These are phyloP conservation scores for Xerus inauris DNA, from an alignment of 2,113 vertebrate genomes.

Conservation along the genomic window DNA sequence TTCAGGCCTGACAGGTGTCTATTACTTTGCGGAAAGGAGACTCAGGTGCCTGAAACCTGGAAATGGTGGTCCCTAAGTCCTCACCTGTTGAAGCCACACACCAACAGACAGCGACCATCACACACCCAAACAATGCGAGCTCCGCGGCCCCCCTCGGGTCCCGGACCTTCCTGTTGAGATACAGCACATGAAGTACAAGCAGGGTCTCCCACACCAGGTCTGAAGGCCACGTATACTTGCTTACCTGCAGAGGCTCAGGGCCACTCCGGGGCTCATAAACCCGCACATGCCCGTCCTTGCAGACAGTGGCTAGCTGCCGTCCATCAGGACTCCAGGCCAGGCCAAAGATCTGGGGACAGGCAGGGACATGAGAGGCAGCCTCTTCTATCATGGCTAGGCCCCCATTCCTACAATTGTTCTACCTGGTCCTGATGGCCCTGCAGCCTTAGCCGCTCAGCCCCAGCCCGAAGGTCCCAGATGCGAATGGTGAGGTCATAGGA, in stretches of 20 bases:
- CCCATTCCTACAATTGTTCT: not conserved
- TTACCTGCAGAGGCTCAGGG: slow-evolving; percentile 90
- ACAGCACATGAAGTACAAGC: not conserved
- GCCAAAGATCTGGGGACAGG: slow-evolving; percentile 91
- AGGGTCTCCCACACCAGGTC: rapidly evolving
- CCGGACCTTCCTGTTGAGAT: slow-evolving; percentile 91
- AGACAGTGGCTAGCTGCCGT: slow-evolving; percentile 92
- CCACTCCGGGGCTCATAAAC: slow-evolving; percentile 92
- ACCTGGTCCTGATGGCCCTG: slow-evolving; percentile 96
- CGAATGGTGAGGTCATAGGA: slow-evolving; percentile 95
- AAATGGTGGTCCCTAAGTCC: not conserved
- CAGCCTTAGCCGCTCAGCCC: slow-evolving; percentile 87
- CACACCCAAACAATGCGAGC: slow-evolving; percentile 96
- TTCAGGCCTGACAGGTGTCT: not conserved
- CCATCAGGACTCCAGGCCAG: slow-evolving; percentile 96
- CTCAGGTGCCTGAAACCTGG: not conserved
- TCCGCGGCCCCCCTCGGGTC: slow-evolving; percentile 93
- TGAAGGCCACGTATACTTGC: not conserved
- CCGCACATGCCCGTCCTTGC: slow-evolving; percentile 94
- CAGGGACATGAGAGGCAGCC: not conserved
- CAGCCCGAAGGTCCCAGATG: slow-evolving; percentile 90
- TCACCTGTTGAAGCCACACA: slow-evolving; percentile 96
- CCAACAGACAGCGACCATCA: slow-evolving; percentile 90
- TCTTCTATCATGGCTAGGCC: rapidly evolving
- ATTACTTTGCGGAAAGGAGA: not conserved